Evolutionary conservation across 2,797 vertebrate genomes (phyloP), one percentile per base, ranked within the genome.

Genomic region (Mus spretus): DNA sequence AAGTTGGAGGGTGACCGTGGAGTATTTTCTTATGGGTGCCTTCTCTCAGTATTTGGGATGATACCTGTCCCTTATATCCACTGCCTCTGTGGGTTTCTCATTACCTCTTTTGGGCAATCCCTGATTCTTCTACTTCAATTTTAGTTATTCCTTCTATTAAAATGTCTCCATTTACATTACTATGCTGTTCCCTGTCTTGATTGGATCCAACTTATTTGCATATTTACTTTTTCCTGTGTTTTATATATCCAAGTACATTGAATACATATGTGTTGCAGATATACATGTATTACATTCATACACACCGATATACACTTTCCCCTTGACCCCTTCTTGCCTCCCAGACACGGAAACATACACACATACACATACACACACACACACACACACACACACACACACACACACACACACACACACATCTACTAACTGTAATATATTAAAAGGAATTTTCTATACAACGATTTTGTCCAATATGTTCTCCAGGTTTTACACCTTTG

Each of bases 401-500:
- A 78, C 74, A 79, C 65, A 47, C 6, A 15, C 40, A 11, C 11
- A 50, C 20, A 44, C 24, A 31, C 8, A 67, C 78, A 79, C 59
- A 47, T 63, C 14, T 94, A 19, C 26, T 88, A 88, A 91, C 59
- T 94, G 57, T 91, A 78, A 9, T 20, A 63, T 70, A 44, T 50
- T 63, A 77, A 15, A 84, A 79, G 61, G 31, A 12, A 59, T 83
- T 93, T 96, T 93, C 88, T 95, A 28, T 10, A 11, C 59, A 50
- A 47, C 47, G 6, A 47, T 85, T 77, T 95, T 81, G 6, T 88
- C 9, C 14, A 80, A 3, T 75, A 12, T 37, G 80, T 85, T 81
- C 15, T 84, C 59, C 19, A 28, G 10, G 22, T 61, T 86, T 92
- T 84, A 28, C 11, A 26, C 37, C 15, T 93, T 70, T 44, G 67